Evolutionary conservation across 92 coral and sea anemone genomes (phyloP), one percentile per base, ranked within the genome.

Genomic region (Zoanthus gigantus): DNA sequence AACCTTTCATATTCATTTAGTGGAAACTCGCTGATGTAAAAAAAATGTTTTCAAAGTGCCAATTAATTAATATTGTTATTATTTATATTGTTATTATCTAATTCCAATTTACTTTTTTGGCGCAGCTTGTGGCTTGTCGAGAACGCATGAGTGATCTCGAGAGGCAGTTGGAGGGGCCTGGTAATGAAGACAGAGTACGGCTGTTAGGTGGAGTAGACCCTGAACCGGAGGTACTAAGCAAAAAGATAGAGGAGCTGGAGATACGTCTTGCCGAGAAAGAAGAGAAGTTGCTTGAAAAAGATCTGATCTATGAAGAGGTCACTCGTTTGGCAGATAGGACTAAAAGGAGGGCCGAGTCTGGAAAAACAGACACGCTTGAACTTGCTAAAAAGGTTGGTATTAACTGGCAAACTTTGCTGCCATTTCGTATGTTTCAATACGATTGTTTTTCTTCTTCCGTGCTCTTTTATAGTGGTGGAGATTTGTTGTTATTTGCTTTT

Each of bases 321-420:
- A 97, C 93, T 32, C 91, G 99, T 71, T 92, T 97, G 75, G 95
- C 99, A 63, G 99, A 97, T 87, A 91, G 99, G 85, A 95, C 99
- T 10, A 97, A 97, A 90, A 93, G 90, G 60, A 97, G 94, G 71
- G 96, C 99, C 23, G 99, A 97, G 54, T 92, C 98, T 17, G 99
- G 99, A 63, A 97, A 97, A 81, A 95, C 92, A 72, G 99, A 97
- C 76, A 97, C 99, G 6, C 88, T 97, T 31, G 96, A 90, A 74
- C 93, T 97, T 2, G 99, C 99, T 23, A 97, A 97, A 71, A 97
- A 97, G 98, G 99, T 94, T 23, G 47, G 90, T 85, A 3, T 28
- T 18, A 9, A 30, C 48, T 0, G 8, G 10, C 7, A 69, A 30
- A 34, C 14, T 37, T 37, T 37, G 4, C 4, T 37, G 42, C 42